phyloP scores from a whole-genome alignment of 2,888 invertebrate species.

The Pyrrhia umbra region DNA sequence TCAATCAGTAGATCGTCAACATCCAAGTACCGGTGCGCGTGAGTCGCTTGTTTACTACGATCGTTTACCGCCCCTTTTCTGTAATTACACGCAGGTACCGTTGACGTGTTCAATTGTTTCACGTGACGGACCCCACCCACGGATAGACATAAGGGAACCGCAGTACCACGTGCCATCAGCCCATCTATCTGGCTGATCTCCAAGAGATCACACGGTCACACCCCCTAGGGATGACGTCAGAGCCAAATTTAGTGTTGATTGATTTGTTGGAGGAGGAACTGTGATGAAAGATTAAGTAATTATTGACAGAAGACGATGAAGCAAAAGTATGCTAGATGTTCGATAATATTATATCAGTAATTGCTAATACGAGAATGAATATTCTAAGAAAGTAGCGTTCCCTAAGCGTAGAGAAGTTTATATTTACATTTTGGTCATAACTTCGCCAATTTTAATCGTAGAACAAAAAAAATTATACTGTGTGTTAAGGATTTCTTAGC shows the following conservation, averaged over 20 bases:
- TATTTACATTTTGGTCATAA: too few relatives aligned
- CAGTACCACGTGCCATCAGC: slow-evolving; percentile 62
- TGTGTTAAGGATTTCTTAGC: too few relatives aligned
- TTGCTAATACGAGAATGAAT: background rate
- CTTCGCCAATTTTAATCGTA: too few relatives aligned
- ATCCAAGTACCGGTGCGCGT: background rate
- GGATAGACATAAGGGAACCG: slow-evolving; percentile 45
- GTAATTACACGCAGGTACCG: slow-evolving; percentile 24
- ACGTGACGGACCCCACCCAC: slow-evolving; percentile 51
- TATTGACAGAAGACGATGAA: background rate
- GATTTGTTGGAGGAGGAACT: slow-evolving; percentile 12
- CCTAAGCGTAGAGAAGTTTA: too few relatives aligned
- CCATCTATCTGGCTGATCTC: slow-evolving; percentile 53
- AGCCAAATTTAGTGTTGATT: slow-evolving; percentile 30
- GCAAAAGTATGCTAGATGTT: background rate
- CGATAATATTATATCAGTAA: background rate
- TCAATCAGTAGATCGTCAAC: background rate
- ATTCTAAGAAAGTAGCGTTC: background rate
- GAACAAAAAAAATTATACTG: too few relatives aligned
- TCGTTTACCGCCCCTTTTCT: background rate
- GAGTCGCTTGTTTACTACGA: slow-evolving; percentile 23
- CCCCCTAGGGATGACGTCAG: slow-evolving; percentile 66
- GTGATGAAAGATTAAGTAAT: slow-evolving; percentile 22
- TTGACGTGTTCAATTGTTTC: slow-evolving; percentile 35
- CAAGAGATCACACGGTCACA: slow-evolving; percentile 71